phyloP scores from a whole-genome alignment of 1,140 invertebrate genomes.

The Zophobas morio region DNA sequence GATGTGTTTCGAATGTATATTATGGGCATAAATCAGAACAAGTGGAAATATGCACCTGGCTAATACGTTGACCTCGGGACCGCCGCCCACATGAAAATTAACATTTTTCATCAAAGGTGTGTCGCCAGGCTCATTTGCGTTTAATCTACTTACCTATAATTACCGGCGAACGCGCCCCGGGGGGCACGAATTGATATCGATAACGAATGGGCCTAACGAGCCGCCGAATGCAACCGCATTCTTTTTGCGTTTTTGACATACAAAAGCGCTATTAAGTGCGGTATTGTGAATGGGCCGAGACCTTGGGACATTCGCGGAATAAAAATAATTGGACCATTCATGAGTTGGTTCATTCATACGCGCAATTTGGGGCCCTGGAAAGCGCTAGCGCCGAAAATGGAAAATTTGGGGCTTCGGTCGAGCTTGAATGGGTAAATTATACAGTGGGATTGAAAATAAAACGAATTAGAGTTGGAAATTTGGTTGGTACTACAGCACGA shows the following conservation, averaged over 20 bases:
- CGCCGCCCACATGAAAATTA: constrained; percentile 40
- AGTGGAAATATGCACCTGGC: constrained; percentile 47
- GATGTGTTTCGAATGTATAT: constrained; percentile 40
- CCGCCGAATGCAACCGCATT: background rate
- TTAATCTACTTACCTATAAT: constrained; percentile 38
- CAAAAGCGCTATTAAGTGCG: constrained; percentile 23
- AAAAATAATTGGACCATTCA: constrained; percentile 41
- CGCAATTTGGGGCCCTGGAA: no score
- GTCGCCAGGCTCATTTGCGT: constrained; percentile 27
- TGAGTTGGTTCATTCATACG: background rate
- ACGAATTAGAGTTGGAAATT: no score
- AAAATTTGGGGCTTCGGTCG: no score
- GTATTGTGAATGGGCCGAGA: constrained; percentile 12
- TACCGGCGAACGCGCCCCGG: constrained; percentile 4
- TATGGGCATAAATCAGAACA: constrained; percentile 48
- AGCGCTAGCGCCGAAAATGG: no score
- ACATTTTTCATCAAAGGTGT: constrained; percentile 47
- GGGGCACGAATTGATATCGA: constrained; percentile 8
- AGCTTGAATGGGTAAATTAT: no score
- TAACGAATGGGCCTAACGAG: background rate
- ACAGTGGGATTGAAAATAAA: no score
- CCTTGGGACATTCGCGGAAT: constrained; percentile 17
- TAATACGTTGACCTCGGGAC: constrained; percentile 44
- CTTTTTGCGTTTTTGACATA: background rate
- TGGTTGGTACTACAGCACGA: no score